Evolutionary conservation across 2,113 vertebrate genomes (phyloP), one percentile per base, ranked within the genome.

Genomic region (Saiga tatarica): DNA sequence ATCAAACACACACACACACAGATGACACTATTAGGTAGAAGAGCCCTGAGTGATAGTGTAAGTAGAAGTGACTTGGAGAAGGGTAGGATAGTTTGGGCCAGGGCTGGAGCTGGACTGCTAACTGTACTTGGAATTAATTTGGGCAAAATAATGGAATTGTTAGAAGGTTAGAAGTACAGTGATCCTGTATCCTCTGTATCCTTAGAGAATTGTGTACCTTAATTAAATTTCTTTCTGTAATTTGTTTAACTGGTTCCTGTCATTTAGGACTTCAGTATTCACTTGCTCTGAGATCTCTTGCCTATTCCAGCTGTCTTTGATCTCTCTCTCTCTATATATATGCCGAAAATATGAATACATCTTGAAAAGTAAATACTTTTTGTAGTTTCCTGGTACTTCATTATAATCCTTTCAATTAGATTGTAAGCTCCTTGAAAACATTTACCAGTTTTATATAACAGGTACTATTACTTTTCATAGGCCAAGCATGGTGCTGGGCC

Each of bases 341-440:
- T 83, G n/a, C 39, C 21, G 93, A 95, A 87, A 95, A 57, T 76
- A 26, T 42, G 42, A 76, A 42, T 91, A 89, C 2, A 59, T 83
- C 94, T 91, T 94, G 59, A 83, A 90, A 96, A 96, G 30, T 36
- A 57, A 87, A 19, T 85, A 47, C 3, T 74, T 91, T 78, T 74
- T 94, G 23, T 82, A 21, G 11, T 89, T 97, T 95, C 21, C 28
- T 94, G 23, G 64, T 85, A 89, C 85, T 91, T 98, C 42, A 57
- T 76, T 6, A 30, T 50, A 64, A 15, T 53, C 36, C 78, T 60
- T 89, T 93, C 57, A 89, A 16, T n/a, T 95, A 79, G 91, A 62
- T 39, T 95, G 3, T 90, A 93, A 87, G 23, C 33, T 94, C 36
- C 52, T 97, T 96, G 33, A 89, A 42, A 92, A 79, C n/a, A 94